Evolutionary conservation across 2,888 invertebrate species (phyloP), one percentile per base, ranked within the genome.

Genomic region (Bombylius major): DNA sequence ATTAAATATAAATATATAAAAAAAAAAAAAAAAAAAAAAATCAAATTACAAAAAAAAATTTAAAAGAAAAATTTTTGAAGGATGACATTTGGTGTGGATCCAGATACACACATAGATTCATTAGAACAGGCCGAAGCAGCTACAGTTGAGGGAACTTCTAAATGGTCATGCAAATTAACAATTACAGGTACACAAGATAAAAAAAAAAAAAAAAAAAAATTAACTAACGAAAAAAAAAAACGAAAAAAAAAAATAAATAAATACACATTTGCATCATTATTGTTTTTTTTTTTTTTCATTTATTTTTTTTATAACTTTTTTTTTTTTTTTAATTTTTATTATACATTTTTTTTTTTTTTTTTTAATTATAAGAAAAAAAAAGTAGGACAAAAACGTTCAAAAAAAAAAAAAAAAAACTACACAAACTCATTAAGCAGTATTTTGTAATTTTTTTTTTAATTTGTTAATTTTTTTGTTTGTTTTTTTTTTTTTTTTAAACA

Each of bases 161-260:
- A 96, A 82, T 96, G 96, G 96, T 95, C 95, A 78, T 94, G 94
- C 87, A 96, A 96, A 87, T 93, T 96, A 83, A 94, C 94, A 79
- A 95, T 96, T 76, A 96, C 95, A 93, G 95, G 95, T 96, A 87
- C 69, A 67, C 67, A 60, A 55, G 14, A 50, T 14, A 45, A 55
- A 54, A 53, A 52, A 48, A 55, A 47, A 53, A 45, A 52, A n/a
- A 42, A 45, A 36, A 14, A 39, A 13, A 49, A 36, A 36, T 23
- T 23, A 36, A 8, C 36, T 8, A 36, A 12, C 44, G 13, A 12
- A 13, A n/a, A 44, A n/a, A 5, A 55, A 54, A 13, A 54, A 50
- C 7, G 31, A 50, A 31, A 48, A 34, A 53, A 53, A 50, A 55
- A 49, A 54, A 48, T 39, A 2, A 52, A 47, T 47, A 45, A n/a